These are phyloP conservation scores for Vulpes vulpes DNA, from an alignment of 2,113 vertebrate species.

Conservation along the genomic window DNA sequence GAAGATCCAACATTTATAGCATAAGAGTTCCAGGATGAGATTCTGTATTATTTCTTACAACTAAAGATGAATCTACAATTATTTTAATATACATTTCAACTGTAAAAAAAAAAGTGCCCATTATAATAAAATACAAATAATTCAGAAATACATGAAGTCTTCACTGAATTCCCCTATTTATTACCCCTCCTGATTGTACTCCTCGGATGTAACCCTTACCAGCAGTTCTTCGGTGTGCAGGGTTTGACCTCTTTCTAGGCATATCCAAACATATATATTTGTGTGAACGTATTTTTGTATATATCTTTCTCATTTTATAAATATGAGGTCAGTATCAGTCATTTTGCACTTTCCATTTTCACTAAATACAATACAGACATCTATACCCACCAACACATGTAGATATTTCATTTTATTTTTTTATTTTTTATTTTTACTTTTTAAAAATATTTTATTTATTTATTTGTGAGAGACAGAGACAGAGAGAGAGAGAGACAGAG, in stretches of 20 bases:
- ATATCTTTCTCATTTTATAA: not conserved
- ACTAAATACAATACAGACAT: not conserved
- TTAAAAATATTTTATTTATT: too few species aligned
- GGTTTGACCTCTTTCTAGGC: not conserved
- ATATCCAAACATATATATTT: not conserved
- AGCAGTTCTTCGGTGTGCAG: not conserved
- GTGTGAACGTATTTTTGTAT: not conserved
- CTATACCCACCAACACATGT: not conserved
- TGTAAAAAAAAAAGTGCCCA: not conserved
- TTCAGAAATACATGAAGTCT: not conserved
- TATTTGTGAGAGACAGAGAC: too few species aligned
- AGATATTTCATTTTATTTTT: not conserved
- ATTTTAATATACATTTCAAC: conserved; percentile 22
- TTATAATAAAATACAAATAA: conserved; percentile 5
- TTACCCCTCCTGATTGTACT: not conserved
- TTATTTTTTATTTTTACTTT: too few species aligned
- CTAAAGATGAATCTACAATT: not conserved
- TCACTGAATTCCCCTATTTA: not conserved
- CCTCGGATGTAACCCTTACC: not conserved
- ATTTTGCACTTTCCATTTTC: not conserved
- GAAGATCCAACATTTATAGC: not conserved
- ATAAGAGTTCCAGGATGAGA: not conserved
- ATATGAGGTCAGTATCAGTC: not conserved
- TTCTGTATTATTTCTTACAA: not conserved
- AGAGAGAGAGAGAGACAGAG: too few species aligned